Conservation (phyloP, 1,140 invertebrate genomes). For the Reticulitermes speratus region DNA sequence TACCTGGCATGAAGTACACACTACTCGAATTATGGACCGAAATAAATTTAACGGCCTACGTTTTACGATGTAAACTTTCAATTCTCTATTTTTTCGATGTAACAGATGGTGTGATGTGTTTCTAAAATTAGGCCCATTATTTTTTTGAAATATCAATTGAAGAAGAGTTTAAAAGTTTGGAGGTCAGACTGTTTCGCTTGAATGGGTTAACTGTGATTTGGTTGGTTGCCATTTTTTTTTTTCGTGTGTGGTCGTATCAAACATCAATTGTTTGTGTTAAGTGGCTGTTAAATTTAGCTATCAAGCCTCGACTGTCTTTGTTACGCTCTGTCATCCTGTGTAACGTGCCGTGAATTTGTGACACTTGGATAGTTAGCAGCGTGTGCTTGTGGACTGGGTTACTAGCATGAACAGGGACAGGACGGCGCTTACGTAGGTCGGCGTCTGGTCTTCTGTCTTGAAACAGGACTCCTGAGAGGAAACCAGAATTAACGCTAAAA, state of each 20-base stretch:
- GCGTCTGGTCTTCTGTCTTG: too few species aligned
- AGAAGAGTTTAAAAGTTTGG: neutral
- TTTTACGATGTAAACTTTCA: neutral
- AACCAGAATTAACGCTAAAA: too few species aligned
- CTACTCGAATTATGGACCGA: neutral
- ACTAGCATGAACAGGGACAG: too few species aligned
- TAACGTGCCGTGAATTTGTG: neutral
- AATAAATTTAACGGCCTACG: neutral
- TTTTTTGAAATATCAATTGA: neutral
- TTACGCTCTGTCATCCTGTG: neutral
- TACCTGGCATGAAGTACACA: neutral
- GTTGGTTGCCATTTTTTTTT: neutral
- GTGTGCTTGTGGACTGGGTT: too few species aligned
- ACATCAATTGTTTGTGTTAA: neutral
- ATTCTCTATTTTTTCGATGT: neutral
- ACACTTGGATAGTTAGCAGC: neutral
- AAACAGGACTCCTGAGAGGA: too few species aligned
- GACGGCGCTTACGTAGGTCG: too few species aligned
- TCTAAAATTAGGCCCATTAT: neutral
- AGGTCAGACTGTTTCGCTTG: neutral
- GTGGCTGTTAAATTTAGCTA: conserved; percentile 4
- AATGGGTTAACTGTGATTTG: conserved; percentile 12
- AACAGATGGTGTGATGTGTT: neutral
- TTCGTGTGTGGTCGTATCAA: neutral
- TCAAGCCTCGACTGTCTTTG: neutral